Percentiles rank a stretch among this genome's conserved stretches.
Conservation (phyloP, 2,888 invertebrate species). For the Nudaria mundana region DNA sequence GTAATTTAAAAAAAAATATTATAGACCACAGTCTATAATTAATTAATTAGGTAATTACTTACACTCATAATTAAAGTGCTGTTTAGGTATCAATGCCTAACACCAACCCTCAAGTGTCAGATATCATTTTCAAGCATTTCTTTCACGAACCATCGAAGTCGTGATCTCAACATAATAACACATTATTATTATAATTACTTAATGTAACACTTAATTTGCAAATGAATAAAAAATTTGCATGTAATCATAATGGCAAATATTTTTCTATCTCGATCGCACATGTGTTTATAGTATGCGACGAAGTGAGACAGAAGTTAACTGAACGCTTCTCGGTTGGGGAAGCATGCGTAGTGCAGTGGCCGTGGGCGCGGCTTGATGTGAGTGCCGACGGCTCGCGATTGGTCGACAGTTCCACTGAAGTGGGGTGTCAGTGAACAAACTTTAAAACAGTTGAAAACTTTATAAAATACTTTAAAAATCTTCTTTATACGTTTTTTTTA, state of each 20-base stretch:
- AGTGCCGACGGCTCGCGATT: conserved; percentile 54
- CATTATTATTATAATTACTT: conserved; percentile 76
- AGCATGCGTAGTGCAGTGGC: conserved; percentile 75
- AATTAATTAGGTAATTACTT: no score
- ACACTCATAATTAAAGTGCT: no score
- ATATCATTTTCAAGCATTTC: conserved; percentile 44
- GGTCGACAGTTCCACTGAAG: conserved; percentile 52
- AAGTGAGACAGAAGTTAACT: conserved; percentile 50
- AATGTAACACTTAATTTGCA: conserved; percentile 73
- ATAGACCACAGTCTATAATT: no score
- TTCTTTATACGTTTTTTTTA: conserved; percentile 37
- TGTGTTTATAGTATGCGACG: conserved; percentile 29
- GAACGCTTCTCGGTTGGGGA: conserved; percentile 53
- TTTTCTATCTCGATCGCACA: conserved; percentile 47
- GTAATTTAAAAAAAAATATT: no score
- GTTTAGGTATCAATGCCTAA: no score
- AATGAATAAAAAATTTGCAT: conserved; percentile 77
- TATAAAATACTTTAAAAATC: conserved; percentile 48
- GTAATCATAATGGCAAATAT: conserved; percentile 58
- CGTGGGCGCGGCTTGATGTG: conserved; percentile 68
- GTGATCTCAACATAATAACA: conserved; percentile 61
- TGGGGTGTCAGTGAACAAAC: conserved; percentile 65
- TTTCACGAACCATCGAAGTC: conserved; percentile 38
- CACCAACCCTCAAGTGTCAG: no score
- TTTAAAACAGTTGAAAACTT: conserved; percentile 67